Conservation (phyloP, 2,888 invertebrate species). For the Platycnemis pennipes region DNA sequence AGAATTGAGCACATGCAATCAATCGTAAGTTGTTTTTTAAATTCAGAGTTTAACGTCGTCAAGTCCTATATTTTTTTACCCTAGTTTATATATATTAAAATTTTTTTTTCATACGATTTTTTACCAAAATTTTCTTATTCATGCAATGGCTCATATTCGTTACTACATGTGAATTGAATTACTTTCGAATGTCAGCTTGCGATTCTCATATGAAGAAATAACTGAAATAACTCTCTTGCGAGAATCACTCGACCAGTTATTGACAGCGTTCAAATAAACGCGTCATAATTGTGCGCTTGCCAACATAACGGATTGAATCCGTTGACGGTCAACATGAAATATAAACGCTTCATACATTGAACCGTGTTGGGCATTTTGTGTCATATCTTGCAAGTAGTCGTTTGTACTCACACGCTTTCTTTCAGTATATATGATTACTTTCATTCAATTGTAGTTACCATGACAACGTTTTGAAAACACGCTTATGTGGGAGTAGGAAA, state of each 20-base stretch:
- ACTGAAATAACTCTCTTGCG: not conserved
- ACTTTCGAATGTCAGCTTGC: too few species aligned
- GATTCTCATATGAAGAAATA: too few species aligned
- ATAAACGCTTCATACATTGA: not conserved
- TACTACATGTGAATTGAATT: too few species aligned
- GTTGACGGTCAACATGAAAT: not conserved
- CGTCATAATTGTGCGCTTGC: not conserved
- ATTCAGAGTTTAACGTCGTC: too few species aligned
- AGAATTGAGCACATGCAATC: too few species aligned
- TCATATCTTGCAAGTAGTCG: not conserved
- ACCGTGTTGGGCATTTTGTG: not conserved
- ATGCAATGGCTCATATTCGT: too few species aligned
- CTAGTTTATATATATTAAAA: too few species aligned
- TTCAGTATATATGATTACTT: not conserved
- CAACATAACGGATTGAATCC: not conserved
- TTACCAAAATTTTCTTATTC: too few species aligned
- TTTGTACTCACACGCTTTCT: not conserved
- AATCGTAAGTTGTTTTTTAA: too few species aligned
- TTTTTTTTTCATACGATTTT: too few species aligned
- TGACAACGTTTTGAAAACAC: constrained; percentile 67
- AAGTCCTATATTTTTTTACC: too few species aligned
- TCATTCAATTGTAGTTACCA: constrained; percentile 59
- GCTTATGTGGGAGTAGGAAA: constrained; percentile 64
- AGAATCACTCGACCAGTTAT: not conserved
- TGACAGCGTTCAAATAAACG: not conserved